Conservation (phyloP, 2,888 invertebrate species). For the Arctia plantaginis region DNA sequence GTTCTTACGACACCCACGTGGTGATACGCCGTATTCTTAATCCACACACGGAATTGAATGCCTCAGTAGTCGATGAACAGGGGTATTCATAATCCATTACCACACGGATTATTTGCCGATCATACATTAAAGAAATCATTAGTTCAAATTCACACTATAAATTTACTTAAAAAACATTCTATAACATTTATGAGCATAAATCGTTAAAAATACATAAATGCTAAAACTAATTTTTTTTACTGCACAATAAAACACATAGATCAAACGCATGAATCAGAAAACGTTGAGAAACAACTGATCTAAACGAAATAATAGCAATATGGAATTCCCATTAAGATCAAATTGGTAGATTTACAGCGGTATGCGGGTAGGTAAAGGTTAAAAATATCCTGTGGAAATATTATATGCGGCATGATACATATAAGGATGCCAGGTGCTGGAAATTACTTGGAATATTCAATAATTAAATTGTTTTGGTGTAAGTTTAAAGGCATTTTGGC, state of each 20-base stretch:
- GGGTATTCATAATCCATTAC: too few species aligned
- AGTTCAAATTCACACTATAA: too few species aligned
- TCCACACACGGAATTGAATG: too few species aligned
- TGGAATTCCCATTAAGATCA: neutral
- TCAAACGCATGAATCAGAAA: neutral
- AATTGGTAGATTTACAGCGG: neutral
- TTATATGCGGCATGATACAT: neutral
- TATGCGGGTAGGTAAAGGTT: neutral
- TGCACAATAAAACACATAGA: neutral
- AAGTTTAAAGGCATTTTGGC: neutral
- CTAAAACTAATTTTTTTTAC: neutral
- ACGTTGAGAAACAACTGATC: neutral
- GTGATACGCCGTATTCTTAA: too few species aligned
- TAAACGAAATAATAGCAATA: neutral
- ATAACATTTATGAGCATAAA: neutral
- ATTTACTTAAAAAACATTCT: neutral
- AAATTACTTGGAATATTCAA: slow-evolving; percentile 2
- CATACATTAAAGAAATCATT: too few species aligned
- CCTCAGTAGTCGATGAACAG: too few species aligned
- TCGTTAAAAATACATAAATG: neutral
- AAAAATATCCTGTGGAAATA: neutral
- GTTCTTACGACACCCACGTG: too few species aligned
- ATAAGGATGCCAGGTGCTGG: neutral
- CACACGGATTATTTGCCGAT: too few species aligned
- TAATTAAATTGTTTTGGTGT: neutral